Evolutionary conservation across 1,140 invertebrate genomes (phyloP).

Genomic region (Drosophila athabasca): DNA sequence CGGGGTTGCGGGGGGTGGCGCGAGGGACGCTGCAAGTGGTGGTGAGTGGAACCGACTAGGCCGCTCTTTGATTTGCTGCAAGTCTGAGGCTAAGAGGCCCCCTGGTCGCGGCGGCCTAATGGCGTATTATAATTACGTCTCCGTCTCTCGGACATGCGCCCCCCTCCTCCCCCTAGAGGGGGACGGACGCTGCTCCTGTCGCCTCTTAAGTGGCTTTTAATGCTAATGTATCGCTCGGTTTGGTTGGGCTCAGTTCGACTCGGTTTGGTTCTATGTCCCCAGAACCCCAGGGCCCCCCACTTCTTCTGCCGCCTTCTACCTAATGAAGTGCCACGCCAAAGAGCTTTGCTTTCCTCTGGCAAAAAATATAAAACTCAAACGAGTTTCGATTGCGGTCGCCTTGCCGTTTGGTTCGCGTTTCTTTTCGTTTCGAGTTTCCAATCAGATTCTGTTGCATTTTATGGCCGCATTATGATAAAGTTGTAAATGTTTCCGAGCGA

Average conservation of each 20-base stretch:
- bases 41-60: constrained; percentile 13
- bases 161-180: too few species aligned
- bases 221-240: constrained; percentile 69
- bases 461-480: constrained; percentile 73
- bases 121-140: constrained; percentile 75
- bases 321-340: constrained; percentile 62
- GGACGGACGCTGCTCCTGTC: constrained; percentile 38
- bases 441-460: constrained; percentile 56
- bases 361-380: constrained; percentile 11
- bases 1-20: not conserved
- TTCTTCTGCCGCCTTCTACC: constrained; percentile 10
- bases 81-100: constrained; percentile 22
- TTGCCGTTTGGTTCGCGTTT: not conserved
- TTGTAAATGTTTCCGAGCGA: constrained; percentile 61
- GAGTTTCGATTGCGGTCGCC: constrained; percentile 16
- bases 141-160: not conserved
- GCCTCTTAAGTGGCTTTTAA: constrained; percentile 78
- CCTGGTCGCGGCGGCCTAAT: constrained; percentile 52
- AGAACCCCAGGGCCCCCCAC: not conserved
- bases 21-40: too few species aligned
- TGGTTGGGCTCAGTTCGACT: constrained; percentile 6
- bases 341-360: constrained; percentile 28
- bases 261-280: constrained; percentile 23
- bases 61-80: constrained; percentile 68
- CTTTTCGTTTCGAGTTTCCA: constrained; percentile 35